A percentile compares a stretch with the other conserved stretches of the same genome.
Conservation (phyloP, 2,888 invertebrate species). For the Sminthurinus aureus region DNA sequence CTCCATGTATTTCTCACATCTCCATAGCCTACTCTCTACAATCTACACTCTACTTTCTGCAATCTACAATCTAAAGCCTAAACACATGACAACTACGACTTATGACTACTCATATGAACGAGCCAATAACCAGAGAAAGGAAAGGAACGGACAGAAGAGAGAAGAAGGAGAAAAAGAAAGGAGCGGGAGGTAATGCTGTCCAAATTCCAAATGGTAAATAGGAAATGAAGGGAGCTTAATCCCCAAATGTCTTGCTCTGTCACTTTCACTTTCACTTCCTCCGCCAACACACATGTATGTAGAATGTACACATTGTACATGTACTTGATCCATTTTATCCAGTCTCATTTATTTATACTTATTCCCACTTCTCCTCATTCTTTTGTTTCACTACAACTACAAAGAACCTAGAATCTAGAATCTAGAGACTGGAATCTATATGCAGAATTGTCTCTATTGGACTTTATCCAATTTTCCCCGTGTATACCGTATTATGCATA, state of each 20-base stretch:
- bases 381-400: not conserved
- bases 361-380: not conserved
- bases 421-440: too few species aligned
- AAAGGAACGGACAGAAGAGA: too few species aligned
- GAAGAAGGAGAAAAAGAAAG: not conserved
- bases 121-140: not conserved
- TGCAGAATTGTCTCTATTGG: too few species aligned
- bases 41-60: not conserved
- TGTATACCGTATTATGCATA: too few species aligned
- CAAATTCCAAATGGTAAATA: slow-evolving; percentile 2
- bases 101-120: not conserved
- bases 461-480: too few species aligned
- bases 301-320: too few species aligned
- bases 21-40: not conserved
- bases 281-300: slow-evolving; percentile 16
- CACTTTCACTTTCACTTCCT: slow-evolving; percentile 29
- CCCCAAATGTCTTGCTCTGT: slow-evolving; percentile 27
- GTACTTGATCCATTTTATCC: slow-evolving; percentile 26
- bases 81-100: not conserved
- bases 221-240: slow-evolving; percentile 18
- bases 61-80: not conserved
- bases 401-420: too few species aligned
- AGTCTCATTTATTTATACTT: not conserved
- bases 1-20: not conserved
- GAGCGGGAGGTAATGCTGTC: not conserved